phyloP scores from a whole-genome alignment of 2,888 invertebrate genomes.

The Boloria euphrosyne region DNA sequence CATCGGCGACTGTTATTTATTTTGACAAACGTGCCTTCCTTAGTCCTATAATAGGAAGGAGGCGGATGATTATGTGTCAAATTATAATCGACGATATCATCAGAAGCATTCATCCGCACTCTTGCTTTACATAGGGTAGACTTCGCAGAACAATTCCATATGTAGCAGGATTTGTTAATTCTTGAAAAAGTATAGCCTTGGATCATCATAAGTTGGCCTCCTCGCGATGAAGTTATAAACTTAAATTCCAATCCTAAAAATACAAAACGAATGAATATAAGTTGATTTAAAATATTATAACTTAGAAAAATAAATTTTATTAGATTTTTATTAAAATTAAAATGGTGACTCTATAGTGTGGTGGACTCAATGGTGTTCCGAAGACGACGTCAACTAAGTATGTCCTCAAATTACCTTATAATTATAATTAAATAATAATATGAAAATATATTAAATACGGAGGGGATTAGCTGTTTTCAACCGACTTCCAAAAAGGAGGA shows the following conservation, averaged over 20 bases:
- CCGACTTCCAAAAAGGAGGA: too few relatives aligned
- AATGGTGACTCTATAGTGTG: too few relatives aligned
- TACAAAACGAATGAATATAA: not conserved
- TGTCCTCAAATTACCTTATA: too few relatives aligned
- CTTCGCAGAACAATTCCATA: constrained; percentile 42
- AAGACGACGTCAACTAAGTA: too few relatives aligned
- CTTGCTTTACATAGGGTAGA: constrained; percentile 35
- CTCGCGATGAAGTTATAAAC: constrained; percentile 37
- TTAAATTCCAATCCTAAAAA: constrained; percentile 33
- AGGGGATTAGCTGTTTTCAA: too few relatives aligned
- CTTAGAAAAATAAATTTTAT: not conserved
- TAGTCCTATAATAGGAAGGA: constrained; percentile 39
- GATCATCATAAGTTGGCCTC: constrained; percentile 38
- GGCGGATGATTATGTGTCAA: constrained; percentile 40
- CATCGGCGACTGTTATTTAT: too few relatives aligned
- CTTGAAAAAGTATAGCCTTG: constrained; percentile 42
- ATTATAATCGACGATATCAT: constrained; percentile 24
- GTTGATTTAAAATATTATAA: not conserved
- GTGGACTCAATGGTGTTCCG: too few relatives aligned
- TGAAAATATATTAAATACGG: too few relatives aligned
- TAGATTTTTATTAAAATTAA: not conserved
- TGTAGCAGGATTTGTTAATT: constrained; percentile 31
- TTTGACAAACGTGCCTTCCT: constrained; percentile 37
- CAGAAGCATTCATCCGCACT: constrained; percentile 28
- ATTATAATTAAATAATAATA: too few relatives aligned